These are phyloP conservation scores for Mormyrops attenuatus DNA, from an alignment of 2,797 vertebrate species.

Conservation along the genomic window DNA sequence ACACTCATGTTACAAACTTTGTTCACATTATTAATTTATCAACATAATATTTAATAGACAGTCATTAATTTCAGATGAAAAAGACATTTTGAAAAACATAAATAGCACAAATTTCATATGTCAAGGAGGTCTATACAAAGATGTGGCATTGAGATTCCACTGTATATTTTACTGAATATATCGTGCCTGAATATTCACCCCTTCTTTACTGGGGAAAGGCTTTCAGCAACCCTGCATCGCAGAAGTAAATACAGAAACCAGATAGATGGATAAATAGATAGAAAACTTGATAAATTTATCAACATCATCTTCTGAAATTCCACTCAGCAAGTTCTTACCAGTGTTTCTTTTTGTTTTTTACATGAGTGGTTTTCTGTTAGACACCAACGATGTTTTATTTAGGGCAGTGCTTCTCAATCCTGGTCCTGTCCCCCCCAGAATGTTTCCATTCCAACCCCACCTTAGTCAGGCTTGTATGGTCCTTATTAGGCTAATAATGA, in stretches of 20 bases:
- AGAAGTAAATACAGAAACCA: not conserved
- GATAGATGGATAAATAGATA: not conserved
- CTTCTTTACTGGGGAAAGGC: not conserved
- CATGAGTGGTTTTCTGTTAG: not conserved
- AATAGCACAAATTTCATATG: not conserved
- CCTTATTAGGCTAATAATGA: not conserved
- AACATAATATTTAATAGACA: not conserved
- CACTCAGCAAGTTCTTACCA: not conserved
- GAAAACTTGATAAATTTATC: not conserved
- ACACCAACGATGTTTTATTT: not conserved
- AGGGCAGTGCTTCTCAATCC: not conserved
- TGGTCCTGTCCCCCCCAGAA: not conserved
- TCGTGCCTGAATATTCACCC: not conserved
- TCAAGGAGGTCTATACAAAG: not conserved
- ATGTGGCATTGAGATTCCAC: not conserved
- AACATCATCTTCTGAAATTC: not conserved
- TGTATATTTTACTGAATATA: not conserved
- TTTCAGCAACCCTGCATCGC: not conserved
- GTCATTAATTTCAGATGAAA: not conserved
- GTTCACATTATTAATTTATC: not conserved
- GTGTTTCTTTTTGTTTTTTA: not conserved
- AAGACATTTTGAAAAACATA: not conserved
- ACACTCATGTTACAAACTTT: not conserved
- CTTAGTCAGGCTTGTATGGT: not conserved
- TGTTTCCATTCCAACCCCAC: not conserved